These are phyloP conservation scores for Mesorhabditis sp. DNA, from an alignment of 2,888 invertebrate genomes.

Conservation along the genomic window DNA sequence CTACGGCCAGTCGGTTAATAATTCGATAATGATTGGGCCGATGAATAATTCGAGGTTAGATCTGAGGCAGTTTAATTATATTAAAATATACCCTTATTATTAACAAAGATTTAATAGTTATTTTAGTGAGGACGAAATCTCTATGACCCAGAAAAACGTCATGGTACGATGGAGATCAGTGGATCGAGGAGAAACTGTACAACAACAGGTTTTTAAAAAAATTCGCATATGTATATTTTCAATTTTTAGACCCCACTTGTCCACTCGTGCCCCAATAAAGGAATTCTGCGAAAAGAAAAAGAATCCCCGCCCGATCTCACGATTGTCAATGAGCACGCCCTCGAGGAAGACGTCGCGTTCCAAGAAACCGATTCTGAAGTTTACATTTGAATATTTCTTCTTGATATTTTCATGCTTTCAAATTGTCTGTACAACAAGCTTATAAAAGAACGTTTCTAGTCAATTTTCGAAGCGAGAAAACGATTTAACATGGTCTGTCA, in stretches of 20 bases:
- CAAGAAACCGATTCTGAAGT: neutral
- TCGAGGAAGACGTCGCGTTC: neutral
- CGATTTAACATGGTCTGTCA: too few species aligned
- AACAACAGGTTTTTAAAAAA: too few species aligned
- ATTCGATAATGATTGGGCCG: constrained; percentile 1
- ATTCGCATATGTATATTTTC: neutral
- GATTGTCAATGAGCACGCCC: neutral
- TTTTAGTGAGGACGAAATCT: neutral
- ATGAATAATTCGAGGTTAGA: neutral
- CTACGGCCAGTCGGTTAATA: constrained; percentile 2
- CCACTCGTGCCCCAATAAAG: neutral
- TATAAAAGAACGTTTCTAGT: too few species aligned
- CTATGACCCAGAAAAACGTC: neutral
- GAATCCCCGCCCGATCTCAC: neutral
- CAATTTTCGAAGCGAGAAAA: too few species aligned
- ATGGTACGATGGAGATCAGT: neutral
- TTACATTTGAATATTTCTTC: neutral
- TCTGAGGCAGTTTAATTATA: neutral
- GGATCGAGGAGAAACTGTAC: too few species aligned
- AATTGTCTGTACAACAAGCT: too few species aligned
- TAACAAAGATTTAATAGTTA: neutral
- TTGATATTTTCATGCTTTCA: too few species aligned
- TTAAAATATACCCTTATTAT: neutral
- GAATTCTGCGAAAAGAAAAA: neutral
- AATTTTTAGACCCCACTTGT: neutral